Conservation (phyloP, 2,113 vertebrate species). For the Platanista minor region DNA sequence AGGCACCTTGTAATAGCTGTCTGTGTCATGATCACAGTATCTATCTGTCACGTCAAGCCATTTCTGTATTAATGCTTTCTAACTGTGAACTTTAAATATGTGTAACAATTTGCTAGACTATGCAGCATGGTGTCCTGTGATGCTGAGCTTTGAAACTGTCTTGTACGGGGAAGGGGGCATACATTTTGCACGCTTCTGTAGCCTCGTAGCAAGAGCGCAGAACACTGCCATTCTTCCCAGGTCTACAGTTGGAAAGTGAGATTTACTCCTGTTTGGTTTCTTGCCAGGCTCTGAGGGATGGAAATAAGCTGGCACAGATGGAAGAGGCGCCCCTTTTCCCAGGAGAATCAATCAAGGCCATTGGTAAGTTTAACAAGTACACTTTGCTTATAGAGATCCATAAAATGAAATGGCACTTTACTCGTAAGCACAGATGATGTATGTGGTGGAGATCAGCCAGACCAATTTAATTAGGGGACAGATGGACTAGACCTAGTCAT, state of each 20-base stretch:
- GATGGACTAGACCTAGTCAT: neutral
- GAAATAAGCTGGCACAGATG: slow-evolving; percentile 86
- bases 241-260: slow-evolving; percentile 65
- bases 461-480: neutral
- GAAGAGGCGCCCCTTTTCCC: slow-evolving; percentile 94
- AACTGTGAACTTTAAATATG: slow-evolving; percentile 63
- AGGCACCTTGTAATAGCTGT: slow-evolving; percentile 40
- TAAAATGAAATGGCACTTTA: neutral
- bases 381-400: slow-evolving; percentile 14
- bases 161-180: neutral
- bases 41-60: slow-evolving; percentile 68
- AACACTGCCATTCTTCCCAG: slow-evolving; percentile 10
- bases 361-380: slow-evolving; percentile 81
- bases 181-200: slow-evolving; percentile 65
- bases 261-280: slow-evolving; percentile 70
- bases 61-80: slow-evolving; percentile 73
- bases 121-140: slow-evolving; percentile 63
- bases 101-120: slow-evolving; percentile 45
- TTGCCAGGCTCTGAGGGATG: slow-evolving; percentile 87
- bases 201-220: slow-evolving; percentile 66
- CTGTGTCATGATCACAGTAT: slow-evolving; percentile 43
- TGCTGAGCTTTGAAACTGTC: slow-evolving; percentile 69
- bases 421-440: neutral
- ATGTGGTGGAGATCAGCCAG: neutral
- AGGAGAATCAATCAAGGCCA: slow-evolving; percentile 91